Conservation (phyloP, 2,888 invertebrate genomes). For the Nephrotoma flavescens region DNA sequence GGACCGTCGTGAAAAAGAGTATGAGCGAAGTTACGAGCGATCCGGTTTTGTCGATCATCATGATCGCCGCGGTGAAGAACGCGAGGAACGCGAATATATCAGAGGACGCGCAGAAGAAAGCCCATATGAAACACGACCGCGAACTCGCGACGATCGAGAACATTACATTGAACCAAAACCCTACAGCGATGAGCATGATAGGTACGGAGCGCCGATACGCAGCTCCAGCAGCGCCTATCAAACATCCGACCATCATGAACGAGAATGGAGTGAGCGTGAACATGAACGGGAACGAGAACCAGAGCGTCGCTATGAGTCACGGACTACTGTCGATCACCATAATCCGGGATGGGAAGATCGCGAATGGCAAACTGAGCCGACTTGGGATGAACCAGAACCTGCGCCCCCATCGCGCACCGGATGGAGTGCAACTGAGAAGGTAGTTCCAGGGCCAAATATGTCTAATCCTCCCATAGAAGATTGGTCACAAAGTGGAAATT, state of each 20-base stretch:
- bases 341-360: background rate
- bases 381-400: background rate
- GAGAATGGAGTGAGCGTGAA: constrained; percentile 19
- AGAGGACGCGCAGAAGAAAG: constrained; percentile 25
- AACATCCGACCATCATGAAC: constrained; percentile 8
- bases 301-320: constrained; percentile 10
- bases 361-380: background rate
- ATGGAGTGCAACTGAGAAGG: constrained; percentile 14
- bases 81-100: constrained; percentile 20
- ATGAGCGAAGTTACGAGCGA: constrained; percentile 12
- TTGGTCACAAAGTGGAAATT: constrained; percentile 10
- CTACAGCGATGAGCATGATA: background rate
- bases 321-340: constrained; percentile 7
- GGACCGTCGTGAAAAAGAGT: constrained; percentile 8
- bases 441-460: constrained; percentile 17
- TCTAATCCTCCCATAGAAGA: constrained; percentile 13
- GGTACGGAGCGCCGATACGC: constrained; percentile 12
- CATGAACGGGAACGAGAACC: constrained; percentile 10
- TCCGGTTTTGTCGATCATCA: constrained; percentile 15
- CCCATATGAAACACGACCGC: constrained; percentile 14
- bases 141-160: constrained; percentile 12
- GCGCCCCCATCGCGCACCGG: constrained; percentile 9
- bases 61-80: constrained; percentile 20
- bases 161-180: constrained; percentile 20
- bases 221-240: constrained; percentile 4